Evolutionary conservation across 92 coral and sea anemone species (phyloP).

Genomic region (Porites rus): DNA sequence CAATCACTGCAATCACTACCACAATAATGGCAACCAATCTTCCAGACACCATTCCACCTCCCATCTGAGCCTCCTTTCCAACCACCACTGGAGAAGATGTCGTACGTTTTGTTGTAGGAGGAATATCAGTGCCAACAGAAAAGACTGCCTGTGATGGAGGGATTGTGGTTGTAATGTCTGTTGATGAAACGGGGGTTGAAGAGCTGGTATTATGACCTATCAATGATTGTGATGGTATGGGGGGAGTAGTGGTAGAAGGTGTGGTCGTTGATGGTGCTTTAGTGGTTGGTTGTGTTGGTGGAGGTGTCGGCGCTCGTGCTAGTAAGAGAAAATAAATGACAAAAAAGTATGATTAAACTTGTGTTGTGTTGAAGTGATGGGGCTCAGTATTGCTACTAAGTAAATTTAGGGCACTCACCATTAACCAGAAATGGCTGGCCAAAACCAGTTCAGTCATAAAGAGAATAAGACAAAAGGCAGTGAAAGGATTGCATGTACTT

Average conservation of each 20-base stretch:
- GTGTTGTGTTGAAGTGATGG: background rate
- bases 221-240: conserved; percentile 33
- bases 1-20: conserved; percentile 28
- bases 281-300: conserved; percentile 27
- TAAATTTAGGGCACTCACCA: background rate
- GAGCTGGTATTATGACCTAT: background rate
- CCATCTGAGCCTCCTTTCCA: conserved; percentile 15
- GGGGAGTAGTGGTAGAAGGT: conserved; percentile 23
- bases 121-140: background rate
- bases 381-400: background rate
- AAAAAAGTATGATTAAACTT: background rate
- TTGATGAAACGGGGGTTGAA: background rate
- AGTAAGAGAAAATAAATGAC: background rate
- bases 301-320: conserved; percentile 35
- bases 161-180: background rate
- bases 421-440: too few species aligned
- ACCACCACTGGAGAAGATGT: background rate
- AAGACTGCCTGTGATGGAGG: conserved; percentile 8
- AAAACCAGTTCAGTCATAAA: too few species aligned
- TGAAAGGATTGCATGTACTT: too few species aligned
- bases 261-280: conserved; percentile 31
- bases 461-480: too few species aligned
- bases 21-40: conserved; percentile 37
- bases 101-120: background rate
- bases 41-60: background rate